Conservation (phyloP, 2,797 vertebrate genomes). For the Tinamus major region DNA sequence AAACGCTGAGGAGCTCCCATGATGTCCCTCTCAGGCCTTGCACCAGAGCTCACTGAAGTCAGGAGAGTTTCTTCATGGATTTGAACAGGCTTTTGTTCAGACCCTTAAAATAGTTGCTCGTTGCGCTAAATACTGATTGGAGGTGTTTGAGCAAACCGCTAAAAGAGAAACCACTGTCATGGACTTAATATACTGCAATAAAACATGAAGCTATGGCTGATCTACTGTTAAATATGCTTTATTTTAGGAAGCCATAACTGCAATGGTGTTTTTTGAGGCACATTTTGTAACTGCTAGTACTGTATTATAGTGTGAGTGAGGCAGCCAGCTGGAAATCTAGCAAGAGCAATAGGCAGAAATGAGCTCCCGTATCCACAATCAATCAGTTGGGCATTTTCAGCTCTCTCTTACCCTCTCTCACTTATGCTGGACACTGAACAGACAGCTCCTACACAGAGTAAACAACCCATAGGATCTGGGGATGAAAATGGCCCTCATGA, state of each 20-base stretch:
- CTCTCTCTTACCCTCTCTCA: not conserved
- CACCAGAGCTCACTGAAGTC: not conserved
- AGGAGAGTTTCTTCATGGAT: not conserved
- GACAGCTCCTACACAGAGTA: conserved; percentile 11
- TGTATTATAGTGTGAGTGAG: not conserved
- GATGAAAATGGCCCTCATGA: not conserved
- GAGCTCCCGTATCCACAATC: not conserved
- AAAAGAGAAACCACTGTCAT: not conserved
- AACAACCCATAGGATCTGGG: not conserved
- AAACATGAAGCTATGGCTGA: not conserved
- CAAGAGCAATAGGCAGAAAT: not conserved
- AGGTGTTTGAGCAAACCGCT: not conserved
- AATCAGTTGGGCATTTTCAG: conserved; percentile 14
- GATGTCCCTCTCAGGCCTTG: not conserved
- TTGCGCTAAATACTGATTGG: not conserved
- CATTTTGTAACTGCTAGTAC: not conserved
- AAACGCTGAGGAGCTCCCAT: not conserved
- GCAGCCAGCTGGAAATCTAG: not conserved
- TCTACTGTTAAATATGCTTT: not conserved
- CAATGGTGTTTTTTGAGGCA: conserved; percentile 3
- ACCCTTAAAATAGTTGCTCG: not conserved
- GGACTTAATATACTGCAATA: not conserved
- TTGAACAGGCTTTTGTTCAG: not conserved
- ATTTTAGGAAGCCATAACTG: conserved; percentile 9
- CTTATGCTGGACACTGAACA: conserved; percentile 36